Evolutionary conservation across 2,797 vertebrate species (phyloP).

Genomic region (Betta splendens): DNA sequence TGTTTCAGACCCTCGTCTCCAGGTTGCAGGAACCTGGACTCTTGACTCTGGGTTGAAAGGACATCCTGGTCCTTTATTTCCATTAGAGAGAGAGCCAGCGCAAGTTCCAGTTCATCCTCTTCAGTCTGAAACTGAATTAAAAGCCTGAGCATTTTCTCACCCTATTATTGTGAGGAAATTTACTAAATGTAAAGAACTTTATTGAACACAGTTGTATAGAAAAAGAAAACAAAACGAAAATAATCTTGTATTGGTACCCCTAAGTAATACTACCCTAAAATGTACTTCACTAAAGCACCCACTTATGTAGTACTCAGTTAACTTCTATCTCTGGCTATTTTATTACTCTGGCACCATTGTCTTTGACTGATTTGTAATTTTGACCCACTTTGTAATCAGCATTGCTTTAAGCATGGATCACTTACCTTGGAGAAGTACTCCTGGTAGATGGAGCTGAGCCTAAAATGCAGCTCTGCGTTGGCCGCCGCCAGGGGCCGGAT

Average conservation of each 20-base stretch:
- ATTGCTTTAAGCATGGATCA: not conserved
- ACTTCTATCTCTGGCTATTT: too few species aligned
- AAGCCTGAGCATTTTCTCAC: conserved; percentile 1
- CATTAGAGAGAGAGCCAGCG: conserved; percentile 65
- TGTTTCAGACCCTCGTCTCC: conserved; percentile 3
- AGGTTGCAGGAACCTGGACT: not conserved
- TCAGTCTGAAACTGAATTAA: conserved; percentile 54
- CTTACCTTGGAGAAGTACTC: conserved; percentile 68
- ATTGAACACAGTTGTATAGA: too few species aligned
- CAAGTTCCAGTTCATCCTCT: conserved; percentile 71
- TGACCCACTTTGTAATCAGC: too few species aligned
- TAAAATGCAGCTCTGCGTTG: conserved; percentile 51
- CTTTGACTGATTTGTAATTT: too few species aligned
- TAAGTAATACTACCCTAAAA: too few species aligned
- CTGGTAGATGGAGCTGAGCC: conserved; percentile 61
- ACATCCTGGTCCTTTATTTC: conserved; percentile 50
- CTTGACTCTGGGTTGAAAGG: conserved; percentile 13
- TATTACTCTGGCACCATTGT: too few species aligned
- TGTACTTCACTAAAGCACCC: too few species aligned
- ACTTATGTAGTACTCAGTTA: too few species aligned
- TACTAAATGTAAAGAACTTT: too few species aligned
- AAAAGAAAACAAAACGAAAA: too few species aligned
- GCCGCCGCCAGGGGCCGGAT: conserved; percentile 60
- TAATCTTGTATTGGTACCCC: too few species aligned
- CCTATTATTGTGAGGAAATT: too few species aligned